A percentile compares a stretch with the other conserved stretches of the same genome.
Evolutionary conservation across 2,113 vertebrate genomes (phyloP).

Genomic region (Mixornis gularis): DNA sequence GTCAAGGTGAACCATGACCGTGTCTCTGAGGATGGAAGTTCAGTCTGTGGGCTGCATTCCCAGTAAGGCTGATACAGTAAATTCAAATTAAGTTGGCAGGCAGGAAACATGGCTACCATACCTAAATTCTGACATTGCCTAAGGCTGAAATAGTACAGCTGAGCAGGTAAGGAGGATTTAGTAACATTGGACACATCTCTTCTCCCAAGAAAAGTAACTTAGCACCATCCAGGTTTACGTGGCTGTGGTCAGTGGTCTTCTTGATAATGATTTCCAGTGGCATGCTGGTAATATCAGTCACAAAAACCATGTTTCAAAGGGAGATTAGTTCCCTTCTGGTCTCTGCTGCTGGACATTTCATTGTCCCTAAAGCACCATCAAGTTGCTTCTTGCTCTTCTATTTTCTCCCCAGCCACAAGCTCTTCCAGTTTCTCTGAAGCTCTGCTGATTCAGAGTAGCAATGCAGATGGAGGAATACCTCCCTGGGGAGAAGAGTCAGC

Average conservation of each 20-base stretch:
- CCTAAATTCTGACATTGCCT: background rate
- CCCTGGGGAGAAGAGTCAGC: background rate
- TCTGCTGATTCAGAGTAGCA: background rate
- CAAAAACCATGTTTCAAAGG: background rate
- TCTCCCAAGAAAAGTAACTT: background rate
- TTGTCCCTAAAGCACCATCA: background rate
- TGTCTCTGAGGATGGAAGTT: background rate
- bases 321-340: background rate
- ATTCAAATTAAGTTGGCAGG: background rate
- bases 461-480: background rate
- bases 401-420: background rate
- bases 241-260: background rate
- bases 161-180: background rate
- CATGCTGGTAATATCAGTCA: background rate
- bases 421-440: background rate
- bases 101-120: background rate
- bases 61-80: background rate
- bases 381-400: background rate
- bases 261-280: background rate
- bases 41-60: background rate
- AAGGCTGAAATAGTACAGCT: background rate
- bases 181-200: background rate
- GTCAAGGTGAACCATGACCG: background rate
- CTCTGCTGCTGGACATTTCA: background rate
- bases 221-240: background rate